Percentiles rank a stretch among this genome's conserved stretches.
phyloP scores from a whole-genome alignment of 2,113 vertebrate genomes.

The Trogon melanurus region DNA sequence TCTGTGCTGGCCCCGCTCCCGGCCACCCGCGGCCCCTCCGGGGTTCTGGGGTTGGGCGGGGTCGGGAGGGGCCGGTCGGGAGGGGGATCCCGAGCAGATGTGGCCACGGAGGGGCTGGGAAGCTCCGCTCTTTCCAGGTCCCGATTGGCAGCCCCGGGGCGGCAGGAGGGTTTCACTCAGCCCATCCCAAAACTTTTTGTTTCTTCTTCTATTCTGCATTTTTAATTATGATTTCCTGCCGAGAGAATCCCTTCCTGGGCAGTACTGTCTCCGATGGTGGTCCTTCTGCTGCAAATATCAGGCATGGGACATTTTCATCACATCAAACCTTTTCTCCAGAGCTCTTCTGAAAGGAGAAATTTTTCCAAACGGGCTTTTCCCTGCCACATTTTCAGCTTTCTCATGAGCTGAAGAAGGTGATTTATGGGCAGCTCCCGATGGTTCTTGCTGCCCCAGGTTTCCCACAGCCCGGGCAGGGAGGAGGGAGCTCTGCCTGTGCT shows the following conservation, averaged over 20 bases:
- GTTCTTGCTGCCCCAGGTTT: neutral
- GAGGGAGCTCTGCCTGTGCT: neutral
- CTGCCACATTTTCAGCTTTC: neutral
- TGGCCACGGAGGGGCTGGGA: rapidly evolving
- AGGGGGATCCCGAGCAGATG: rapidly evolving
- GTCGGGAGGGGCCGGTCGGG: neutral
- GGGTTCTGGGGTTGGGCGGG: neutral
- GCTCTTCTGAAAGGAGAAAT: neutral
- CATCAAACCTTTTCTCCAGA: neutral
- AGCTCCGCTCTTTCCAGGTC: neutral
- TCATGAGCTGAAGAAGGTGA: neutral
- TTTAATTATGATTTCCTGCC: neutral
- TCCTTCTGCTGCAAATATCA: neutral
- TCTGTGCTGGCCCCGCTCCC: neutral
- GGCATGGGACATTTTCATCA: neutral
- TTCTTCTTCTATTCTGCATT: neutral
- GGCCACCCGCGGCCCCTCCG: neutral
- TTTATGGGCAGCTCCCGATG: rapidly evolving
- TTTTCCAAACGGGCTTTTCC: neutral
- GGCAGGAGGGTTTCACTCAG: neutral
- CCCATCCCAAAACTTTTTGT: neutral
- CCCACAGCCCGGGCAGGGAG: neutral
- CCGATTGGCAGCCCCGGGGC: neutral
- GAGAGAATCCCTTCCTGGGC: neutral
- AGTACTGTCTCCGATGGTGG: neutral